Conservation (phyloP, 2,888 invertebrate genomes). For the Thelaira solivaga region DNA sequence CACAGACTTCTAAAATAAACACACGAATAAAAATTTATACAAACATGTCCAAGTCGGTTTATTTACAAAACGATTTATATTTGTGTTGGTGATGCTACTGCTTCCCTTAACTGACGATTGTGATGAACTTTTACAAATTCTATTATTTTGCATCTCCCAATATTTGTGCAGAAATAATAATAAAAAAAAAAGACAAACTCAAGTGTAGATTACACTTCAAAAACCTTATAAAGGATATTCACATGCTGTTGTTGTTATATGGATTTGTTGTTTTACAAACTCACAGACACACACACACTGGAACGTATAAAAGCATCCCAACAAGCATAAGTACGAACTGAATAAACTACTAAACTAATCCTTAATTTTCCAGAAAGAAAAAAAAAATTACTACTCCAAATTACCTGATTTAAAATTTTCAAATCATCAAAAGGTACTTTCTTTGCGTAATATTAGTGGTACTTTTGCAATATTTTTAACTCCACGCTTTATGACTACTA, state of each 20-base stretch:
- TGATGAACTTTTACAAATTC: conserved; percentile 24
- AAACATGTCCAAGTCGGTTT: background rate
- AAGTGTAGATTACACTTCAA: conserved; percentile 24
- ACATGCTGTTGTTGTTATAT: background rate
- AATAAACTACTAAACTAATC: background rate
- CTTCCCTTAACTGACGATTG: background rate
- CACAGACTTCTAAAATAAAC: background rate
- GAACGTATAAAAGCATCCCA: background rate
- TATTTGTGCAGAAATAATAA: conserved; percentile 20
- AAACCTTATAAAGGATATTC: background rate
- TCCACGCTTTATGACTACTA: no score
- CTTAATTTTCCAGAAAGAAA: no score
- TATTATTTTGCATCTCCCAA: conserved; percentile 17
- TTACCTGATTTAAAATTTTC: no score
- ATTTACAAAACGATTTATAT: conserved; percentile 12
- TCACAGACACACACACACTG: background rate
- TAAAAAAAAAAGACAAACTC: background rate
- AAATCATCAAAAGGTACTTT: no score
- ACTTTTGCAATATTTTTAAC: no score
- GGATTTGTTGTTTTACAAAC: background rate
- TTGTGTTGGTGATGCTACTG: background rate
- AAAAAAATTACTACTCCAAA: no score
- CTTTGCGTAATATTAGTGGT: no score
- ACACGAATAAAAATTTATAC: background rate
- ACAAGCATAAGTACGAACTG: background rate